A percentile compares a stretch with the other conserved stretches of the same genome.
phyloP scores from a whole-genome alignment of 2,888 invertebrate species.

The Rhopalosiphum nymphaeae region DNA sequence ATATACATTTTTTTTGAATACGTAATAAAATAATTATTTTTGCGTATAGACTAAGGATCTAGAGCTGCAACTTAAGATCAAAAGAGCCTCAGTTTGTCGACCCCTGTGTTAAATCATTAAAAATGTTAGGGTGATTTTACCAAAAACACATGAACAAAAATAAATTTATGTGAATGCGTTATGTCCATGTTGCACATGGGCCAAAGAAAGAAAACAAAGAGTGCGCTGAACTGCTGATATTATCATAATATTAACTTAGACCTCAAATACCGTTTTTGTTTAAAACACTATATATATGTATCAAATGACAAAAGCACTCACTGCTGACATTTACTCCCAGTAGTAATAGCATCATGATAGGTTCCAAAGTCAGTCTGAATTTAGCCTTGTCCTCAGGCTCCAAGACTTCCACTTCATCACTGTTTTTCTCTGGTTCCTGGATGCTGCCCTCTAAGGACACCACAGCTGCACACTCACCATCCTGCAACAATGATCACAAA shows the following conservation, averaged over 20 bases:
- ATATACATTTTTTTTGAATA: too few species aligned
- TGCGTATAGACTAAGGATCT: too few species aligned
- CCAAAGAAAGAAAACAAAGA: not conserved
- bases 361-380: not conserved
- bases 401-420: not conserved
- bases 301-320: not conserved
- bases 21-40: too few species aligned
- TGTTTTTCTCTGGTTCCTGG: not conserved
- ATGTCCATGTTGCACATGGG: too few species aligned
- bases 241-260: not conserved
- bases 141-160: not conserved
- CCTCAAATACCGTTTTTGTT: not conserved
- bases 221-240: not conserved
- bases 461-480: not conserved
- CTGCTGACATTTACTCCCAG: not conserved
- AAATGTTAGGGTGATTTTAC: not conserved
- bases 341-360: not conserved
- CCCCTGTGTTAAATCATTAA: too few species aligned
- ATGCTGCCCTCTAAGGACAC: not conserved
- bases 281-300: not conserved
- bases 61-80: too few species aligned
- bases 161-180: not conserved
- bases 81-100: too few species aligned
- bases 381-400: not conserved
- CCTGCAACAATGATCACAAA: not conserved